A percentile compares a stretch with the other conserved stretches of the same genome.
Evolutionary conservation across 1,140 invertebrate species (phyloP).

Genomic region (Chelonus insularis): DNA sequence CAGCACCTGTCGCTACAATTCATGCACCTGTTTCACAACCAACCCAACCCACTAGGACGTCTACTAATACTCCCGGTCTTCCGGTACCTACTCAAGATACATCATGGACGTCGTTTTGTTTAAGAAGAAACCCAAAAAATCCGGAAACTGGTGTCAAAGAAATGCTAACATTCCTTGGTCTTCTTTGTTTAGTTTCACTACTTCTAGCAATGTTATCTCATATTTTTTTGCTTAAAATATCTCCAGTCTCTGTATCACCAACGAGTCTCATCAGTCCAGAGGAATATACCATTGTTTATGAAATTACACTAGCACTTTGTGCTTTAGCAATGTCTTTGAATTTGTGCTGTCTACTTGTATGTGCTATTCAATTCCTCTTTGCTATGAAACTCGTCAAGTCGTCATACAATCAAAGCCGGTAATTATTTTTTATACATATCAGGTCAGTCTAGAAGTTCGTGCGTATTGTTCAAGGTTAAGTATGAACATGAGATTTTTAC

Average conservation of each 20-base stretch:
- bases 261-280: slow-evolving; percentile 67
- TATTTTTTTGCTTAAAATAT: slow-evolving; percentile 84
- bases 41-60: slow-evolving; percentile 2
- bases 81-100: slow-evolving; percentile 48
- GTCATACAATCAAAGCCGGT: slow-evolving; percentile 57
- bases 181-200: slow-evolving; percentile 83
- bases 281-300: slow-evolving; percentile 85
- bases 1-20: slow-evolving; percentile 40
- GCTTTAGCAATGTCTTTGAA: slow-evolving; percentile 85
- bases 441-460: too few relatives aligned
- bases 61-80: slow-evolving; percentile 4
- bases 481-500: too few relatives aligned
- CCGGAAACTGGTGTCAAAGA: slow-evolving; percentile 71
- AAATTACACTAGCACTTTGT: slow-evolving; percentile 86
- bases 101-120: slow-evolving; percentile 59
- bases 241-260: slow-evolving; percentile 64
- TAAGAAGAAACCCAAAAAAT: slow-evolving; percentile 53
- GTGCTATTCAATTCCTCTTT: slow-evolving; percentile 92
- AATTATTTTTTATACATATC: slow-evolving; percentile 27
- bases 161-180: slow-evolving; percentile 80
- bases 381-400: slow-evolving; percentile 87
- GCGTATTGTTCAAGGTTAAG: too few relatives aligned
- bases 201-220: slow-evolving; percentile 80
- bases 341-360: slow-evolving; percentile 88
- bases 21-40: slow-evolving; percentile 17